phyloP scores from a whole-genome alignment of 1,140 invertebrate genomes.

The Maniola jurtina region DNA sequence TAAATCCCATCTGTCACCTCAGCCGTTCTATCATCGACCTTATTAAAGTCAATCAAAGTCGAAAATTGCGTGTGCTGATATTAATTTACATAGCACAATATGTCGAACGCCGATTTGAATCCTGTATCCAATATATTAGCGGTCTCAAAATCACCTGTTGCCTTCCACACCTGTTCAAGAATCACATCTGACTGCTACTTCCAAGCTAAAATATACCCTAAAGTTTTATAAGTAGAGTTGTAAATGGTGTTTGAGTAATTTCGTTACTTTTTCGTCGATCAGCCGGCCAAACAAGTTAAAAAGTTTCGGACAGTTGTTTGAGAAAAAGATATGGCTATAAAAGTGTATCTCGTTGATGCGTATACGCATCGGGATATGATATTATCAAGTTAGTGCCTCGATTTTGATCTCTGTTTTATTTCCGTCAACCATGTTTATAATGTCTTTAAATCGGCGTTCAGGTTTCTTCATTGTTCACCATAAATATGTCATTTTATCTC shows the following conservation, averaged over 20 bases:
- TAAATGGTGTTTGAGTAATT: slow-evolving; percentile 19
- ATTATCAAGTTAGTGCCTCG: slow-evolving; percentile 34
- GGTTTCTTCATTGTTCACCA: not conserved
- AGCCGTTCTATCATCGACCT: slow-evolving; percentile 25
- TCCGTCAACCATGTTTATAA: slow-evolving; percentile 1
- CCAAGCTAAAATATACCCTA: slow-evolving; percentile 34
- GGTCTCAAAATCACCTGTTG: slow-evolving; percentile 73
- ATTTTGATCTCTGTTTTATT: slow-evolving; percentile 17
- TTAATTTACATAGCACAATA: slow-evolving; percentile 58
- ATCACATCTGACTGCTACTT: slow-evolving; percentile 59
- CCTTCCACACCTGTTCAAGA: slow-evolving; percentile 65
- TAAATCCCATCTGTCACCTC: slow-evolving; percentile 37
- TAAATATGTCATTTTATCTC: not conserved
- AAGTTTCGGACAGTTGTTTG: slow-evolving; percentile 52
- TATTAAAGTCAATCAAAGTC: slow-evolving; percentile 24
- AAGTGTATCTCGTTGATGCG: slow-evolving; percentile 29
- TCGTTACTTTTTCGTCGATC: slow-evolving; percentile 41
- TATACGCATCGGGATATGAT: slow-evolving; percentile 28
- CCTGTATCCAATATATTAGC: slow-evolving; percentile 69
- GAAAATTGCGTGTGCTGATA: slow-evolving; percentile 26
- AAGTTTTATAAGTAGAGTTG: slow-evolving; percentile 13
- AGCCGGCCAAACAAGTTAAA: slow-evolving; percentile 53
- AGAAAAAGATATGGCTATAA: slow-evolving; percentile 50
- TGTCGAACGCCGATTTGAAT: slow-evolving; percentile 65
- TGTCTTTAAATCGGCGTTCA: not conserved